Evolutionary conservation across 1,140 invertebrate genomes (phyloP).

Genomic region (Eurosta solidaginis): DNA sequence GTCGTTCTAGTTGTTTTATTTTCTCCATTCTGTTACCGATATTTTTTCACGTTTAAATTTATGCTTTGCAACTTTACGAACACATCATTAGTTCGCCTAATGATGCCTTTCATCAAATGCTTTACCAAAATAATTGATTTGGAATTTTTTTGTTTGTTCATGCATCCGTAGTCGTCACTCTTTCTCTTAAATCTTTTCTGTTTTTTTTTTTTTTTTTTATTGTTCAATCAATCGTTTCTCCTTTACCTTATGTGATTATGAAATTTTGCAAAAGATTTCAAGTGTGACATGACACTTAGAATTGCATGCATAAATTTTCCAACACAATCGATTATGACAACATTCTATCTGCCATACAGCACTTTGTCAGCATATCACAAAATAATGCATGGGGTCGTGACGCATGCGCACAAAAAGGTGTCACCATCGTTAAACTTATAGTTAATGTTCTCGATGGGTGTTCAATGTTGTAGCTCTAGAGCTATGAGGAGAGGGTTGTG

Average conservation of each 20-base stretch:
- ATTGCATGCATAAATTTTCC: neutral
- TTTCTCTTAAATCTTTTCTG: neutral
- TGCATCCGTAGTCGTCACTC: neutral
- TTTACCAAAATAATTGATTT: neutral
- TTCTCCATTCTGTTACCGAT: neutral
- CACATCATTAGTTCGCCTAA: neutral
- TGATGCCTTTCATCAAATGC: conserved; percentile 4
- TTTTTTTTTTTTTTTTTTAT: neutral
- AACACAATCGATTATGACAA: neutral
- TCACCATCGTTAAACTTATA: neutral
- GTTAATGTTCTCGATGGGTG: neutral
- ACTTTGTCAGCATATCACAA: neutral
- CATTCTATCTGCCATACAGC: too few relatives aligned
- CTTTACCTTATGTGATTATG: neutral
- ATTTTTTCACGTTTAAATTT: neutral
- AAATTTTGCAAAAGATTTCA: conserved; percentile 12
- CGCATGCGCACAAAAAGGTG: conserved; percentile 5
- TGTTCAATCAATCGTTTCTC: conserved; percentile 5
- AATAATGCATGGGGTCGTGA: neutral
- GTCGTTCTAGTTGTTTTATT: too few relatives aligned
- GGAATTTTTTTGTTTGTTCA: neutral
- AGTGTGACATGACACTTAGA: conserved; percentile 20
- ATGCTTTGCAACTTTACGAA: neutral
- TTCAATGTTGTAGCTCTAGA: neutral
- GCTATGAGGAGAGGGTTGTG: neutral